Evolutionary conservation across 2,797 vertebrate species (phyloP).

Genomic region (Eulemur rubriventer): DNA sequence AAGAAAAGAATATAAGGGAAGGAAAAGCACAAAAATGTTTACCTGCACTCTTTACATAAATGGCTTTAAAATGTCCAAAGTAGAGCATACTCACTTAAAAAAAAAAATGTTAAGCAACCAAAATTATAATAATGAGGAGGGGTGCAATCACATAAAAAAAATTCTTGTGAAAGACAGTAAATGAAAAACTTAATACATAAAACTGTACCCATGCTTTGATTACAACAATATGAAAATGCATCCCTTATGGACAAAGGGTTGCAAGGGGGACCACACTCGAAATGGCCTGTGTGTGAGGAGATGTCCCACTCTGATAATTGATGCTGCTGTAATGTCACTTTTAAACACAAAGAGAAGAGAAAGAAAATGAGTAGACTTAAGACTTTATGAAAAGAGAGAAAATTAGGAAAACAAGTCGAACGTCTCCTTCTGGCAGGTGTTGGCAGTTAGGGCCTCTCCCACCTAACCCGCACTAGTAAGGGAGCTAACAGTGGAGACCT

Average conservation of each 20-base stretch:
- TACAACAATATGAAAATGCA: background rate
- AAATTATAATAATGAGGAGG: background rate
- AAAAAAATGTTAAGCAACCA: background rate
- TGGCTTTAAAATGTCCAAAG: constrained; percentile 30
- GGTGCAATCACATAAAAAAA: background rate
- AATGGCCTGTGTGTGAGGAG: background rate
- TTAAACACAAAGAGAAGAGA: background rate
- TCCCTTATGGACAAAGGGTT: background rate
- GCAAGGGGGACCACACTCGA: background rate
- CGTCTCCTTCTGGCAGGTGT: background rate
- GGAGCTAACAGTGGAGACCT: background rate
- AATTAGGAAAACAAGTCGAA: background rate
- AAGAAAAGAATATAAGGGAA: constrained; percentile 12
- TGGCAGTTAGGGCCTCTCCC: background rate
- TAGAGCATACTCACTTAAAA: background rate
- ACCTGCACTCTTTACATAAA: background rate
- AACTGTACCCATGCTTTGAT: background rate
- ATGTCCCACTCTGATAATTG: background rate
- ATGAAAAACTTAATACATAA: background rate
- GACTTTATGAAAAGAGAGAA: background rate
- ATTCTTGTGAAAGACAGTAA: background rate
- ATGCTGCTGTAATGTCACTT: background rate
- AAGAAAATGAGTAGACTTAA: background rate
- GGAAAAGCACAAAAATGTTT: background rate
- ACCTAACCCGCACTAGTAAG: background rate